Evolutionary conservation across 1,140 invertebrate species (phyloP), one percentile per base, ranked within the genome.

Genomic region (Yoshiicerus persimilis): DNA sequence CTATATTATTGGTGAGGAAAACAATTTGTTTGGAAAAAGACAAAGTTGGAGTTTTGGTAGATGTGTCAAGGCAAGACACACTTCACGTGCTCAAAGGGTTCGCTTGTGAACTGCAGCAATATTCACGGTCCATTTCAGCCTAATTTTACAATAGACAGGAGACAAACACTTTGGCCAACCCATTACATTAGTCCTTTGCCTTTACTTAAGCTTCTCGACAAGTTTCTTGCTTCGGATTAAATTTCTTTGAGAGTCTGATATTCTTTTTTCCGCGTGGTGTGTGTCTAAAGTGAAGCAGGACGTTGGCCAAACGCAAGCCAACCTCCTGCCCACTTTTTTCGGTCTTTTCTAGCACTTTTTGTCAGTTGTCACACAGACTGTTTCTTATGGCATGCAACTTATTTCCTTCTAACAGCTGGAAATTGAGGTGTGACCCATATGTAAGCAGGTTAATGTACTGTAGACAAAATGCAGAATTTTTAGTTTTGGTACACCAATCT

Each of bases 41-140:
- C 32, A 38, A 80, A 80, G 32, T 80, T 20, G 75, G 75, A 80
- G 75, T 2, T 30, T 30, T 16, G n/a, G 41, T 47, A n/a, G 75
- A n/a, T 32, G 38, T 77, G 70, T 77, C 70, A 86, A 64, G 56
- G 56, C 16, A 84, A 38, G 83, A 80, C 83, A 64, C 84, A 66
- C 56, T 86, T 32, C 84, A 86, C 84, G 84, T 86, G 84, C 84
- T 86, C 84, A 86, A 86, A 86, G 84, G 56, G 84, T 86, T 77
- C 75, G 83, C 47, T 80, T 34, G 38, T 80, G 41, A 87, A 80
- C n/a, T 80, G 20, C 56, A 83, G 75, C 70, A 30, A 30, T 87
- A 83, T 87, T 87, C 86, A 87, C 86, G 86, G 86, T 87, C 86
- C 86, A 87, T 83, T 87, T 87, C 66, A 64, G 62, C 70, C 86